Evolutionary conservation across 2,113 vertebrate genomes (phyloP).

Genomic region (Proteles cristata): DNA sequence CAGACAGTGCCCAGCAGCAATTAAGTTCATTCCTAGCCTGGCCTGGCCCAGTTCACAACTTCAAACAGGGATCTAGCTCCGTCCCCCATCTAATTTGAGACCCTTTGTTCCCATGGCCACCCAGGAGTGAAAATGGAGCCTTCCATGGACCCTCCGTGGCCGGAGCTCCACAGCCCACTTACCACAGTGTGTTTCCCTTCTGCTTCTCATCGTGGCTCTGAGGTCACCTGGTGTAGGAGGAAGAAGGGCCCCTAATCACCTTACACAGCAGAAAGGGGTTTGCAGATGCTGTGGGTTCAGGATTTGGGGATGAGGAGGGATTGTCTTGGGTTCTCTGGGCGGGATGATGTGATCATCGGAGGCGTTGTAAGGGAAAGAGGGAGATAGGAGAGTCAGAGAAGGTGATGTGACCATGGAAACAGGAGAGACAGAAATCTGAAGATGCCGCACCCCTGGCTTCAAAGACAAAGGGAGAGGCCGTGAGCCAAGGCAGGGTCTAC

Average conservation of each 20-base stretch:
- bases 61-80: not conserved
- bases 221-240: accelerated
- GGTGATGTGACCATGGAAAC: not conserved
- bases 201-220: not conserved
- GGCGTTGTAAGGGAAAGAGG: not conserved
- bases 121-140: not conserved
- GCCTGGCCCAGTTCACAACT: not conserved
- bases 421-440: not conserved
- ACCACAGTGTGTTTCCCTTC: not conserved
- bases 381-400: not conserved
- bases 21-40: no score
- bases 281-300: not conserved
- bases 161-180: not conserved
- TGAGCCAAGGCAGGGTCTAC: not conserved
- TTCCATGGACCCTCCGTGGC: not conserved
- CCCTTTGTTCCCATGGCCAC: not conserved
- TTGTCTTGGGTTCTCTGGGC: not conserved
- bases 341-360: not conserved
- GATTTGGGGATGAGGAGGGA: not conserved
- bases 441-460: not conserved
- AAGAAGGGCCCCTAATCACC: not conserved
- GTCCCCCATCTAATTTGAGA: not conserved
- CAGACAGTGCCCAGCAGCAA: no score
- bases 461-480: not conserved
- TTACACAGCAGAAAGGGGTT: not conserved